Evolutionary conservation across 2,113 vertebrate genomes (phyloP).

Genomic region (Rattus norvegicus): GRCr8 NC_086039.1:46805001-46805500

Average conservation of each 20-base stretch:
- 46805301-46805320: not conserved
- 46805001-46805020: too few relatives aligned
- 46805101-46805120: slow-evolving; percentile 28
- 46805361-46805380: not conserved
- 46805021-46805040: too few relatives aligned
- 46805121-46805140: slow-evolving; percentile 62
- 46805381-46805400: not conserved
- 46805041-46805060: too few relatives aligned
- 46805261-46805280: not conserved
- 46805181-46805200: not conserved
- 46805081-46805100: too few relatives aligned
- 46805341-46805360: not conserved
- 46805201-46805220: not conserved
- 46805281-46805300: not conserved
- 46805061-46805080: too few relatives aligned
- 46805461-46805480: not conserved
- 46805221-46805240: not conserved
- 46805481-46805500: not conserved
- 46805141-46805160: slow-evolving; percentile 67
- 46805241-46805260: not conserved
- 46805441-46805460: not conserved
- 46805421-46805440: not conserved
- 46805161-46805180: not conserved
- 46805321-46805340: not conserved
- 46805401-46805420: not conserved